Base-by-base conservation (phyloP, 2,888 invertebrate genomes). In the Plebejus anna region DNA sequence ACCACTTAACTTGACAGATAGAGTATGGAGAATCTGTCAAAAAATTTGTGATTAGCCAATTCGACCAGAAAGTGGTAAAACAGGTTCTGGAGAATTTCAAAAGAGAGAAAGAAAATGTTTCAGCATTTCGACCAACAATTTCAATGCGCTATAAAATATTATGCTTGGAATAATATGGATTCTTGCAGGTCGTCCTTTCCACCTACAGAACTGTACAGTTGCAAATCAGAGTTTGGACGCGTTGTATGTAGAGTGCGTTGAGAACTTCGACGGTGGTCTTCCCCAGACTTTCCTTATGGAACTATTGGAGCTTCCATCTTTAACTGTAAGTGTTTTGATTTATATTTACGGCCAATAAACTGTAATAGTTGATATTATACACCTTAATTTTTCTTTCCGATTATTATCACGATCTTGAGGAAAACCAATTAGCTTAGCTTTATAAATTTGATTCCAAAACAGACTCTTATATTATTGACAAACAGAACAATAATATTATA, bases 251-350 rank as follows among this genome's bases (percentile, higher is more conserved):
- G 97, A 97, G 81, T 98, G 98, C 88, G 95, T 96, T 76, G 98
- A 98, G 89, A 97, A 97, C 83, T 97, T 97, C 89, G 97, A 97
- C 84, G 98, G 98, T 72, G 98, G 98, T 11, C 94, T 98, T 73
- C 97, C 97, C 4, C 98, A 98, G 90, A 96, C 96, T 83, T 98
- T 98, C 90, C 95, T 97, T 79, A 95, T 97, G 95, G 97, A 97
- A 87, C 91, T 97, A 76, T 94, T 97, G 75, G 97, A 97, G 85
- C 87, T 97, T 80, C 96, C 96, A 2, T 95, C 95, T 51, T 89
- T 96, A 6, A 86, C 82, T 80, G 94, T 94, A 81, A 88, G 88
- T 66, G 32, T 61, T 61, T 61, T 11, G 28, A 61, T 66, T 66
- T 66, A 36, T 36, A 32, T 66, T 66, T 59, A 59, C 59, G 55